Conservation (phyloP, 2,113 vertebrate species). For the Dryoscopus gambensis region DNA sequence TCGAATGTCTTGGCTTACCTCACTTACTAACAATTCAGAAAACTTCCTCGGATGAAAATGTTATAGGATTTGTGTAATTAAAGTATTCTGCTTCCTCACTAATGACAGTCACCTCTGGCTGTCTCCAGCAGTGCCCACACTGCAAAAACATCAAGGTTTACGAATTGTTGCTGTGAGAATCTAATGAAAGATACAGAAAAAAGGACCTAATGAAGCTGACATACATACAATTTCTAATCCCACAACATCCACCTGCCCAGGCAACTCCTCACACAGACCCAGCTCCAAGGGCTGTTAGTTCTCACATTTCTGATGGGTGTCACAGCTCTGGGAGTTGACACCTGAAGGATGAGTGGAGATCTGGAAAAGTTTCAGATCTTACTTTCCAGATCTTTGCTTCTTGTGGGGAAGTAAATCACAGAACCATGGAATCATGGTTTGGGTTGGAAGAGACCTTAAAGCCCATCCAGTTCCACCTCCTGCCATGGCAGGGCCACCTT, state of each 20-base stretch:
- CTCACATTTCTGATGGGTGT: background rate
- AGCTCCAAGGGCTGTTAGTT: rapidly evolving
- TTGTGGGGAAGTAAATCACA: background rate
- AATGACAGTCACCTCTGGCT: background rate
- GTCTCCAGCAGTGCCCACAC: background rate
- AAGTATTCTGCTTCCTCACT: background rate
- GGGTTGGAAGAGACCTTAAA: background rate
- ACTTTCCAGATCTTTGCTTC: background rate
- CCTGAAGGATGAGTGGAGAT: background rate
- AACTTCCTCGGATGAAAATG: background rate
- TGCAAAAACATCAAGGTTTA: background rate
- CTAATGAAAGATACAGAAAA: background rate
- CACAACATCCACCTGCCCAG: rapidly evolving
- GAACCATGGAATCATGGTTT: background rate
- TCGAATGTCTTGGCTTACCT: background rate
- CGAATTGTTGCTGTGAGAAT: background rate
- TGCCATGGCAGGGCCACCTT: background rate
- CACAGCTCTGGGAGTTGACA: background rate
- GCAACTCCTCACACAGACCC: background rate
- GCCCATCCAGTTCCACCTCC: background rate
- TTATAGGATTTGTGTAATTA: background rate
- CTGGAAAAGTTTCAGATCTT: background rate
- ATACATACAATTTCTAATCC: background rate
- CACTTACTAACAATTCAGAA: background rate
- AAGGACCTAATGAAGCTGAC: background rate